Evolutionary conservation across 2,113 vertebrate species (phyloP), one percentile per base, ranked within the genome.

Genomic region (Channa maculata): DNA sequence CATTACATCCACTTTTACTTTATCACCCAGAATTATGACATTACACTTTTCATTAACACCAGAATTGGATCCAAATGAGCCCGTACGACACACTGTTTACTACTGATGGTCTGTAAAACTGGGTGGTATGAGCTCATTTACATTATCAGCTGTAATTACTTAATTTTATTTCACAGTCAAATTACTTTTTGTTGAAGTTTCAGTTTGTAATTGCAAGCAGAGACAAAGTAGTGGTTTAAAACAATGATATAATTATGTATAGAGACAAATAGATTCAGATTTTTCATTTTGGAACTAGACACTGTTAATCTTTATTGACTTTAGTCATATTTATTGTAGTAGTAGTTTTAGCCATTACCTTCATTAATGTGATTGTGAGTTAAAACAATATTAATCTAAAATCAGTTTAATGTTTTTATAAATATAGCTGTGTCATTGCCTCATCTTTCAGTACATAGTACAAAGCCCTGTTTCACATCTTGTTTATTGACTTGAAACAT

Each of bases 31-130:
- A 88, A 76, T 84, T 87, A 86, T 88, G 87, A 87, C 80, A 60
- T 77, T 71, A 77, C 72, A 72, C 82, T 88, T 85, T 87, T 75
- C 78, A 89, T 88, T 86, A 88, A 66, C 77, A 78, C 49, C 75
- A 70, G 38, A 62, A 71, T 65, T 71, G 66, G 66, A 75, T 83
- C 72, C 72, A 54, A 76, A 80, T 63, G 66, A 80, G 70, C 48
- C 65, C 3, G 15, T 15, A 50, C 39, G 60, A 66, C 73, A 39
- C 67, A 12, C 59, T 67, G 75, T 81, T 83, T 85, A 68, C 71
- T n/a, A 9, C 36, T 12, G 2, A 1, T 36, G 38, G 45, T 77
- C 24, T 52, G 65, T 41, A 50, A 36, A 33, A 62, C 39, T 50
- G 34, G 45, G 62, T 64, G 8, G 46, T 1, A 0, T 11, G 52